These are phyloP conservation scores for Sterrhoptilus dennistouni DNA, from an alignment of 2,113 vertebrate genomes.

Conservation along the genomic window DNA sequence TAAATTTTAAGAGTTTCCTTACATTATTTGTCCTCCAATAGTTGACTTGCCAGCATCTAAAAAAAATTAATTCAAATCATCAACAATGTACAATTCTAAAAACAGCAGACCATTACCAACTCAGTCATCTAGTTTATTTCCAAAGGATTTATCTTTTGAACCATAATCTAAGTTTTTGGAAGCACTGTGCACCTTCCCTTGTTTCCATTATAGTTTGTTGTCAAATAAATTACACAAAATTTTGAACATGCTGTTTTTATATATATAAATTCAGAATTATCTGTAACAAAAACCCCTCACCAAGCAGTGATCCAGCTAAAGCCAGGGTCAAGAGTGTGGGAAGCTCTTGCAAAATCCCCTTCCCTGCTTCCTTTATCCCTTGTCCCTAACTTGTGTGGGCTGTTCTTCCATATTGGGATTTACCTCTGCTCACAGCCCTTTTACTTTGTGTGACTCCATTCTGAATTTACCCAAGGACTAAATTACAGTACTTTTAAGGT, in stretches of 20 bases:
- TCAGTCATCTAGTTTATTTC: neutral
- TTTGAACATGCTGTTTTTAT: neutral
- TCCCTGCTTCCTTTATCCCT: neutral
- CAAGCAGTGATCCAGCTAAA: neutral
- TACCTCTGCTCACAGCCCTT: neutral
- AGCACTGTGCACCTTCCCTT: neutral
- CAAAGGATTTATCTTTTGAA: neutral
- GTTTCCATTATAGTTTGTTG: neutral
- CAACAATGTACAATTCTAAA: neutral
- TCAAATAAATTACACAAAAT: neutral
- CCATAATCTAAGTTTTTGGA: neutral
- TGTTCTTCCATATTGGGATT: neutral
- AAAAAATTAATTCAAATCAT: neutral
- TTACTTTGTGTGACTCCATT: neutral
- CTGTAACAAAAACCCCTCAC: neutral
- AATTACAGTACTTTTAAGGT: neutral
- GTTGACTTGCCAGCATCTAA: slow-evolving; percentile 98
- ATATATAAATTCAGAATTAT: neutral
- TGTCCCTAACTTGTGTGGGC: neutral
- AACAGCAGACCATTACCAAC: neutral
- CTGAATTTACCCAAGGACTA: neutral
- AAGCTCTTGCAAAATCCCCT: neutral
- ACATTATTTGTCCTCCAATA: slow-evolving; percentile 99
- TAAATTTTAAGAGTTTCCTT: slow-evolving; percentile 65
- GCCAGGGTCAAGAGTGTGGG: fast-evolving